phyloP scores from a whole-genome alignment of 2,113 vertebrate genomes.

The Turnix velox region DNA sequence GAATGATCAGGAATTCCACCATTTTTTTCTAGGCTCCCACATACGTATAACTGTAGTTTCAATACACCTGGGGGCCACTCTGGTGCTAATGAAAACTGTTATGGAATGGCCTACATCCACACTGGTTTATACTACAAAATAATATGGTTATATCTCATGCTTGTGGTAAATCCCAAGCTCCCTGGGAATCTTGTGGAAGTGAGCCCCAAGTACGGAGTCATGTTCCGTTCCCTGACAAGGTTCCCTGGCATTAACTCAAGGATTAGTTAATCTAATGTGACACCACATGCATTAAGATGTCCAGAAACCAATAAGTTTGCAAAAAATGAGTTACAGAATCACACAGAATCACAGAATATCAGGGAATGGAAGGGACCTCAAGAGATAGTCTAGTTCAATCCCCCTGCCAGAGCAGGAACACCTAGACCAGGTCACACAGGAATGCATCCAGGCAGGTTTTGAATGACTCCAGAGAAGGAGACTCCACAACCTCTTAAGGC shows the following conservation, averaged over 20 bases:
- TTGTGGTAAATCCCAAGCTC: neutral
- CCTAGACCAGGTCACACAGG: no score
- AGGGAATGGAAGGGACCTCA: no score
- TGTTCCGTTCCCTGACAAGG: neutral
- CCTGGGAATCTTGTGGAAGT: neutral
- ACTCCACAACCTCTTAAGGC: no score
- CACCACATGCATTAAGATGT: fast-evolving
- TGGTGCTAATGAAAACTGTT: neutral
- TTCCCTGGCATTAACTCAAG: neutral
- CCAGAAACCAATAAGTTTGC: neutral
- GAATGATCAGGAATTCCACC: neutral
- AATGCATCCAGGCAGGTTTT: no score
- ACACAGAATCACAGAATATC: no score
- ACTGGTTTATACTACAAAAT: neutral
- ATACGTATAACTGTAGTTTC: neutral
- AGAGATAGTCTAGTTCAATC: no score
- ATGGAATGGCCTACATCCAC: neutral
- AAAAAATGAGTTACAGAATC: neutral
- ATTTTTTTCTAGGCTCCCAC: neutral
- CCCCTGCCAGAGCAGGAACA: no score
- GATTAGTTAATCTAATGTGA: neutral
- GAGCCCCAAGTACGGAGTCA: neutral
- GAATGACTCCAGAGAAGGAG: no score
- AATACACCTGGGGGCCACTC: neutral
- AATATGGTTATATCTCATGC: neutral